phyloP scores from a whole-genome alignment of 1,140 invertebrate species.

The Bombus balteatus region DNA sequence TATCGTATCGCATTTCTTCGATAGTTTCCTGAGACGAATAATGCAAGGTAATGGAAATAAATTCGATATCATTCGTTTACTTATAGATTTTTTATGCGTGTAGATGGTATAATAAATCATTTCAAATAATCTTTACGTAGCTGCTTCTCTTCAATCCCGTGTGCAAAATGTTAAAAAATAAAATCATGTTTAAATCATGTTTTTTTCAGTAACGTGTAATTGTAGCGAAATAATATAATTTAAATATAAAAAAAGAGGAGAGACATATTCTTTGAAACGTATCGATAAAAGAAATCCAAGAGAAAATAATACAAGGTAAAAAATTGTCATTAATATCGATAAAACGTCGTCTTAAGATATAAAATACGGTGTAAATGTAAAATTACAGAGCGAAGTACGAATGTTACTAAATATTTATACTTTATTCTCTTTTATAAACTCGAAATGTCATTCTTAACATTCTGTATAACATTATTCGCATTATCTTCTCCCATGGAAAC shows the following conservation, averaged over 20 bases:
- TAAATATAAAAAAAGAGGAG: no score
- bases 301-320: not conserved
- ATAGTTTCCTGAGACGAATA: not conserved
- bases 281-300: not conserved
- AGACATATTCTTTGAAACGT: no score
- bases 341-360: no score
- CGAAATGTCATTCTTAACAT: not conserved
- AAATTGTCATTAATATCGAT: not conserved
- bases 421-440: not conserved
- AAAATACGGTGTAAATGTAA: not conserved
- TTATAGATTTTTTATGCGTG: accelerated
- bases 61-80: not conserved
- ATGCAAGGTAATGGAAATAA: not conserved
- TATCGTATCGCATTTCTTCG: not conserved
- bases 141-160: not conserved
- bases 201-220: no score
- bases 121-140: not conserved
- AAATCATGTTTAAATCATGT: not conserved
- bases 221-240: no score
- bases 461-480: not conserved
- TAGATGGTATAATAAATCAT: no score
- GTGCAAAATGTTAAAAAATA: not conserved
- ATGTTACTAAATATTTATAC: not conserved
- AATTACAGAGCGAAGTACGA: not conserved
- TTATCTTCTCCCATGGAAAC: not conserved